Evolutionary conservation across 2,113 vertebrate species (phyloP).

Genomic region (Epinephelus cyanopodus): DNA sequence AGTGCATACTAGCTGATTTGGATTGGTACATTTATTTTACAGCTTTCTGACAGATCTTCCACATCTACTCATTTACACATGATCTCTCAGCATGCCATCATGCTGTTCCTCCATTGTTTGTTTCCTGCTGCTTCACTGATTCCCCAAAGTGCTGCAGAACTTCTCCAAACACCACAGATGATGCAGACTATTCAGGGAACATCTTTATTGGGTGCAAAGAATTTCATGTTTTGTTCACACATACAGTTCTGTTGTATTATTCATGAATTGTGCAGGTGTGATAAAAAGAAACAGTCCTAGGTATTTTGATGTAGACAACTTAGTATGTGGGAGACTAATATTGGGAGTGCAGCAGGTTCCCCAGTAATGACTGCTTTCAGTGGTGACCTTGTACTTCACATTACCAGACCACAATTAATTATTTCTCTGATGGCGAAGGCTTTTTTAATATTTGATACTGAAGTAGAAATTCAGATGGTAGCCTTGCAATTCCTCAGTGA

Average conservation of each 20-base stretch:
- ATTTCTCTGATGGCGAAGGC: constrained; percentile 10
- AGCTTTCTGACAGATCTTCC: constrained; percentile 39
- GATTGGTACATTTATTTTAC: background rate
- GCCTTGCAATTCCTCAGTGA: constrained; percentile 5
- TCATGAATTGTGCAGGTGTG: background rate
- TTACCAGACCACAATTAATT: constrained; percentile 14
- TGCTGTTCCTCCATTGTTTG: constrained; percentile 19
- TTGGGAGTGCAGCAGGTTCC: background rate
- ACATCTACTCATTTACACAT: constrained; percentile 50
- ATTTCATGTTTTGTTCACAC: background rate
- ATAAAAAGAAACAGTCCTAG: background rate
- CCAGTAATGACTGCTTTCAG: background rate
- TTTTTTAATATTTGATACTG: constrained; percentile 37
- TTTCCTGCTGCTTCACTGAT: constrained; percentile 11
- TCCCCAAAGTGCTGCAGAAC: background rate
- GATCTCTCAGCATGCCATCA: constrained; percentile 35
- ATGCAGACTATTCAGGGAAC: background rate
- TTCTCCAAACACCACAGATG: constrained; percentile 16
- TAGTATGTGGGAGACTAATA: background rate
- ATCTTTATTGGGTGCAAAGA: background rate
- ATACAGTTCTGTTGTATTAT: constrained; percentile 6
- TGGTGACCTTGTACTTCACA: constrained; percentile 1
- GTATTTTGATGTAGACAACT: background rate
- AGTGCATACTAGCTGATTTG: background rate
- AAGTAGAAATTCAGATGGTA: constrained; percentile 9